phyloP scores from a whole-genome alignment of 2,888 invertebrate genomes.

The Nysson spinosus region DNA sequence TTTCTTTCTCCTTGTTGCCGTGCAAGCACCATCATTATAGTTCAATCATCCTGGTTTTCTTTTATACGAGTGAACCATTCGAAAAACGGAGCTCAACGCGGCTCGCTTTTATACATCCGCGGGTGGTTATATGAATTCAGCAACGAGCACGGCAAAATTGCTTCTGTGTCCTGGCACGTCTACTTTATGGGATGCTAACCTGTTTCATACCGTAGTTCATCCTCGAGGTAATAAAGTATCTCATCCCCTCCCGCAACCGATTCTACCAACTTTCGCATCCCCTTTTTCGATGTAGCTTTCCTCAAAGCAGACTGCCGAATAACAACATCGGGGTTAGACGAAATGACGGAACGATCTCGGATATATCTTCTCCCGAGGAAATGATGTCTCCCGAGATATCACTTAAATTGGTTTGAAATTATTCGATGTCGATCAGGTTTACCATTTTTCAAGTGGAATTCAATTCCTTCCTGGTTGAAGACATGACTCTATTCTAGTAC shows the following conservation, averaged over 20 bases:
- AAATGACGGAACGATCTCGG: conserved; percentile 15
- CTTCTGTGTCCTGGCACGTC: conserved; percentile 66
- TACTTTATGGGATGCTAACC: conserved; percentile 65
- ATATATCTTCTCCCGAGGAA: conserved; percentile 8
- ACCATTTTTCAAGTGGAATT: too few species aligned
- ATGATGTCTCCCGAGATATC: conserved; percentile 5
- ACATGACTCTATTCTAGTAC: too few species aligned
- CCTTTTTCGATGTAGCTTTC: conserved; percentile 24
- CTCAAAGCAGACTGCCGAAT: conserved; percentile 25
- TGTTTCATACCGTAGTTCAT: conserved; percentile 58
- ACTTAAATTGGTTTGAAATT: conserved; percentile 19
- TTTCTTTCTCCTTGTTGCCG: conserved; percentile 38
- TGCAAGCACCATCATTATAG: conserved; percentile 62
- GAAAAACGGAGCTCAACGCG: conserved; percentile 52
- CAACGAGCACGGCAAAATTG: conserved; percentile 69
- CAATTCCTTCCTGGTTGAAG: too few species aligned
- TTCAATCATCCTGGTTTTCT: conserved; percentile 70
- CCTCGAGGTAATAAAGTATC: conserved; percentile 52
- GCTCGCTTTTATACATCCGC: conserved; percentile 63
- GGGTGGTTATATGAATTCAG: conserved; percentile 69
- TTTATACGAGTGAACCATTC: conserved; percentile 65
- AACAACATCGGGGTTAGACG: conserved; percentile 19
- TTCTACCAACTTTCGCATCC: background rate
- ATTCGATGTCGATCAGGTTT: conserved; percentile 11
- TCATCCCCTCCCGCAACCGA: conserved; percentile 4